Evolutionary conservation across 1,140 invertebrate genomes (phyloP), one percentile per base, ranked within the genome.

Genomic region (Propsilocerus akamusi): DNA sequence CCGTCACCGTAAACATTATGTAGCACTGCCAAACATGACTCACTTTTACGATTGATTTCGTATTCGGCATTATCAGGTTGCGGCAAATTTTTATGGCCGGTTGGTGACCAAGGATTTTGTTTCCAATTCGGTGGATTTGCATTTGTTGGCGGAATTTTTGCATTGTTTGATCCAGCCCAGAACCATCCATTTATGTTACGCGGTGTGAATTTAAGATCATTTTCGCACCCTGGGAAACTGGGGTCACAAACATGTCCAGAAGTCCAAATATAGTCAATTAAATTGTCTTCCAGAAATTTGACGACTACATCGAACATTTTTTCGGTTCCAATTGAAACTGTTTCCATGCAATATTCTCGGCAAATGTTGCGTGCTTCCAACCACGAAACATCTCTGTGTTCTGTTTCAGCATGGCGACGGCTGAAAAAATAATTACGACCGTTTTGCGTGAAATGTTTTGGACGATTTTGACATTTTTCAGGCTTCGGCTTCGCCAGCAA

Each of bases 1-100:
- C 70, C 71, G 53, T 73, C 71, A 12, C 63, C 62, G 62, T 72
- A 72, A 17, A 72, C 69, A 53, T 72, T 72, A 62, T 74, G 73
- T 8, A 69, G 53, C 12, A 73, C 61, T 20, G 62, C 67, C 53
- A 73, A 47, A 54, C 72, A 73, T 14, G 68, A 67, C 55, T 74
- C 72, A 20, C 22, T 41, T 20, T 7, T 41, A 17, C 14, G 17
- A 17, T 8, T 17, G 1, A 41, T 8, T 17, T 41, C 14, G 22
- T 20, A 17, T 17, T 41, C 34, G 4, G 34, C 34, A 41, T 41
- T 41, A 41, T 41, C 34, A 20, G 34, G 34, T 20, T 41, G 34
- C 22, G n/a, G 34, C 17, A 41, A 14, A 7, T 41, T 41, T 41
- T 17, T 41, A 41, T 17, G 14, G 22, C 34, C 34, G 10, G 34